phyloP scores from a whole-genome alignment of 2,113 vertebrate species.

The Illadopsis cleaveri region DNA sequence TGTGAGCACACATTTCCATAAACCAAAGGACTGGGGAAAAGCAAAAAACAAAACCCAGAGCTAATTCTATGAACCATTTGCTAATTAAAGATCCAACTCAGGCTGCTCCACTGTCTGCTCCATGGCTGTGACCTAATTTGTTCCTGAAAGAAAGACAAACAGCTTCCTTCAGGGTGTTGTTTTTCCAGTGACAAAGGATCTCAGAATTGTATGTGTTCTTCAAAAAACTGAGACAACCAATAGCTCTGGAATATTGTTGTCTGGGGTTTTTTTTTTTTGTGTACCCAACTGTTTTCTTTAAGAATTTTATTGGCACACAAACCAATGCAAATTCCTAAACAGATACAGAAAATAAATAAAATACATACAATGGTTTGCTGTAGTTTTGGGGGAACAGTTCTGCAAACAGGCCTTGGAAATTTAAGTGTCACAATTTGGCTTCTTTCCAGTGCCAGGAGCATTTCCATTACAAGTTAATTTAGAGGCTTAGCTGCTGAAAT shows the following conservation, averaged over 20 bases:
- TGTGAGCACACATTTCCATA: neutral
- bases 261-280: neutral
- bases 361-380: accelerated
- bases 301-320: neutral
- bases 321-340: neutral
- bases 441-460: neutral
- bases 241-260: neutral
- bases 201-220: neutral
- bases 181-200: neutral
- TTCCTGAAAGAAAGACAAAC: conserved; percentile 15
- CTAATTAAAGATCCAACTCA: conserved; percentile 53
- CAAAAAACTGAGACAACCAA: neutral
- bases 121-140: conserved; percentile 29
- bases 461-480: neutral
- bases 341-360: neutral
- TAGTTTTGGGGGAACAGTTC: neutral
- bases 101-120: neutral
- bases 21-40: neutral
- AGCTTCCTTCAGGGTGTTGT: neutral
- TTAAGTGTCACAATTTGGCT: neutral
- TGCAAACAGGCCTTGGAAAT: neutral
- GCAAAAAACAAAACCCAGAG: conserved; percentile 22
- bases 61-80: neutral
- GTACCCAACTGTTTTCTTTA: neutral
- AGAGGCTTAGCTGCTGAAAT: neutral